phyloP scores from a whole-genome alignment of 2,797 vertebrate genomes.

The Nannoperca obscura region DNA sequence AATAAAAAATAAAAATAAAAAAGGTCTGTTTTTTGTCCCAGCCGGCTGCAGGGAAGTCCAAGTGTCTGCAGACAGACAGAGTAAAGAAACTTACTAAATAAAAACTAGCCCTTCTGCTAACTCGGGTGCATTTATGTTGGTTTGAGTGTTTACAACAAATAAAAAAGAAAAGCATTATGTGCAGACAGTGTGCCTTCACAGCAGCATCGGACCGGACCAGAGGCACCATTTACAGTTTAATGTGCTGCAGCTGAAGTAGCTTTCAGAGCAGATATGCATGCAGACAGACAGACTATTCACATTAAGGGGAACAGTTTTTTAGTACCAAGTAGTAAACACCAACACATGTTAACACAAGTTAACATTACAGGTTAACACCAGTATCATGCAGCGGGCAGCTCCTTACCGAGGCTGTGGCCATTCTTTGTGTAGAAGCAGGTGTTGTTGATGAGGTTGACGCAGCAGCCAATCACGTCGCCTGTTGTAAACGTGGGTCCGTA shows the following conservation, averaged over 20 bases:
- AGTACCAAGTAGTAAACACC: neutral
- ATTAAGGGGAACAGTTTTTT: neutral
- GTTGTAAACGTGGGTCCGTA: slow-evolving; percentile 99
- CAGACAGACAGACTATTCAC: neutral
- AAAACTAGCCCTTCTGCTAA: too few species aligned
- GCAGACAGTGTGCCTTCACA: neutral
- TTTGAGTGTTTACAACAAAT: too few species aligned
- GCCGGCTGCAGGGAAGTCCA: neutral
- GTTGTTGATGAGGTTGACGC: slow-evolving; percentile 99
- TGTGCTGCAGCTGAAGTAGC: neutral
- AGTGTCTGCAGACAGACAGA: neutral
- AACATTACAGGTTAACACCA: too few species aligned
- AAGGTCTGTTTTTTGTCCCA: neutral
- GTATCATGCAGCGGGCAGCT: neutral
- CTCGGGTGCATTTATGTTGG: too few species aligned
- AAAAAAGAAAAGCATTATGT: too few species aligned
- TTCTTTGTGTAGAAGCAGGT: slow-evolving; percentile 99
- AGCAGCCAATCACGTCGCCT: slow-evolving; percentile 99
- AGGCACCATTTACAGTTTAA: neutral
- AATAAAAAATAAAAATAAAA: too few species aligned
- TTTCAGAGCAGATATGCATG: neutral
- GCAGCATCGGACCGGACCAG: neutral
- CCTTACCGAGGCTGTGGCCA: slow-evolving; percentile 94
- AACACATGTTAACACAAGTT: too few species aligned
- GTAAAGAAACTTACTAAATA: neutral